Base-by-base conservation (phyloP, 2,888 invertebrate species). In the Arrhopalites spinosus region DNA sequence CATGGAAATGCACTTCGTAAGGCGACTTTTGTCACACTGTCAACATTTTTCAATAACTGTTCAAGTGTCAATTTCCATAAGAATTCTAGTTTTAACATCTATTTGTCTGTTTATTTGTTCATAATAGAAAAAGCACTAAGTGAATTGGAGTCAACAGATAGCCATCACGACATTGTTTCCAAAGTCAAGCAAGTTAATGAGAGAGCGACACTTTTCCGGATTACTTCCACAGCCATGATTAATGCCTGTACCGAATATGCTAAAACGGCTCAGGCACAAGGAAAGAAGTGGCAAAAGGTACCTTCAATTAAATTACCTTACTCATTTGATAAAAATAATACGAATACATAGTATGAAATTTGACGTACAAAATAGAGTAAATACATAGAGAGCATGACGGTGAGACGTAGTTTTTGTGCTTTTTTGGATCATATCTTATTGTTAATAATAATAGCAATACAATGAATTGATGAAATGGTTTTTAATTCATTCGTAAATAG, bases 151-250 rank as follows among this genome's bases (percentile, higher is more conserved):
- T 89, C 90, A 69, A 88, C 88, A 74, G 83, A 86, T 81, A 84
- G 90, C 25, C 90, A 90, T 64, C 83, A 83, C 56, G 89, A 90
- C 82, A 86, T 90, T 66, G 89, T 91, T 15, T 90, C 91, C 78
- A 93, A 92, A 84, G 91, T 93, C 73, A 96, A 96, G 86, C 91
- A 94, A 83, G 93, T 96, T 76, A 93, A 93, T 77, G 98, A 98
- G 86, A 88, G 96, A 78, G 96, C 96, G 3, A 95, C 96, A 17
- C 89, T 97, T n/a, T 97, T 98, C 87, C 90, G 96, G 83, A 95
- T 97, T 85, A 94, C 97, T 25, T 95, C 96, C 80, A 96, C 93
- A 86, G 95, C 96, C 73, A 97, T 98, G 96, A 94, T 98, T 84
- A 96, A 94, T 87, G 92, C 94, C 0, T 96, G 97, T 86, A 91